Evolutionary conservation across 2,113 vertebrate species (phyloP), one percentile per base, ranked within the genome.

Genomic region (Solea senegalensis): DNA sequence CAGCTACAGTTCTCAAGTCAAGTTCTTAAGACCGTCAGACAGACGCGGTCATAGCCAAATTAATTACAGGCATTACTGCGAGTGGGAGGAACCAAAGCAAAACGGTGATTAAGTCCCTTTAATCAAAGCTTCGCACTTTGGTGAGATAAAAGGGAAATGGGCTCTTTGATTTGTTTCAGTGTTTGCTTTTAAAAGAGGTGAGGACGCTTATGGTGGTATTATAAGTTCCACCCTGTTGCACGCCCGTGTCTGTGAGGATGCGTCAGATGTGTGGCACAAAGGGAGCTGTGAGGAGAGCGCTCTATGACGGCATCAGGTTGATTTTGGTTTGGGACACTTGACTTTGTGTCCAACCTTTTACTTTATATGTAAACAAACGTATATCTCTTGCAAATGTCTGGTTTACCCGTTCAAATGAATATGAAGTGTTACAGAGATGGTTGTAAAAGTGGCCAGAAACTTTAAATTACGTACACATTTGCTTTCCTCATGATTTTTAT

Each of bases 111-210:
- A 63, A 64, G 77, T 81, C 84, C 89, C 93, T 93, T 84, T 93
- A 94, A 93, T 94, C 90, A 91, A 80, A 65, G 16, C 65, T 84
- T 82, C 82, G 85, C 65, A 76, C 77, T 89, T 84, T 78, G 75
- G 81, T 74, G 70, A 74, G 84, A 91, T 91, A 90, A 90, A 77
- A 89, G 79, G 77, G 63, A 77, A 80, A 85, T 43, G 14, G 16
- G 75, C 62, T 56, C 88, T 93, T 88, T 89, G 86, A 92, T 89
- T 89, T 84, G 70, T 70, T 61, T 48, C 77, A 76, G 73, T 81
- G 67, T 81, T 74, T 87, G 76, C 82, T 66, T 85, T 86, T 76
- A 61, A 74, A 76, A 80, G 74, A 87, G 73, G 70, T 76, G 68
- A 78, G 69, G 67, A 78, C 78, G 80, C 70, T 78, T 74, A 72